Conservation (phyloP, 2,888 invertebrate genomes). For the Dioctria linearis region DNA sequence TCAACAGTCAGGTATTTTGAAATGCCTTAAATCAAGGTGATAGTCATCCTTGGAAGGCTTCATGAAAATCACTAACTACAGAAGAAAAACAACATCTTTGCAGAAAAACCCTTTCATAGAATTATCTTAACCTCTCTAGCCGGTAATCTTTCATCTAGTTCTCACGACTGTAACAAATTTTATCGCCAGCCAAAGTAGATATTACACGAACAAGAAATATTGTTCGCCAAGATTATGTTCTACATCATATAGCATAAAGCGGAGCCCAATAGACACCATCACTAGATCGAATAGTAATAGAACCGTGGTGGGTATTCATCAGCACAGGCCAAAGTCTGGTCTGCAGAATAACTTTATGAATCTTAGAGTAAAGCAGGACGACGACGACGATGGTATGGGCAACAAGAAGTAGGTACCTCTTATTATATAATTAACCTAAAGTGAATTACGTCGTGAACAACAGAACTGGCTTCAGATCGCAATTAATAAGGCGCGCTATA, state of each 20-base stretch:
- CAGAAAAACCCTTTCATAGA: conserved; percentile 57
- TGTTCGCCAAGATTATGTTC: conserved; percentile 57
- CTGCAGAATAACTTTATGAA: neutral
- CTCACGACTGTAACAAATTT: conserved; percentile 59
- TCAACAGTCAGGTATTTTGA: conserved; percentile 34
- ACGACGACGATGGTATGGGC: conserved; percentile 53
- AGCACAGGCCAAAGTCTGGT: conserved; percentile 45
- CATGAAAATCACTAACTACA: conserved; percentile 20
- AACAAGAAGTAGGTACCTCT: conserved; percentile 55
- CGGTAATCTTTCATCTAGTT: conserved; percentile 58
- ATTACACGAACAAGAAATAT: conserved; percentile 58
- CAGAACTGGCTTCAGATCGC: conserved; percentile 58
- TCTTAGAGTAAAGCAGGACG: conserved; percentile 49
- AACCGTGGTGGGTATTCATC: conserved; percentile 47
- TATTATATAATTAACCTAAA: conserved; percentile 59
- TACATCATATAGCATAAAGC: conserved; percentile 56
- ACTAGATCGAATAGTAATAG: conserved; percentile 26
- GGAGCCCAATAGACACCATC: conserved; percentile 39
- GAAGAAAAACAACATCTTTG: conserved; percentile 55
- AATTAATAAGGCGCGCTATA: conserved; percentile 57
- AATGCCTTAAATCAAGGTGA: conserved; percentile 46
- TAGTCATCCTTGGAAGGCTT: conserved; percentile 38
- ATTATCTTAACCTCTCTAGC: conserved; percentile 54
- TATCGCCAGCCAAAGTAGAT: conserved; percentile 58
- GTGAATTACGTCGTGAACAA: conserved; percentile 59